Conservation (phyloP, 2,797 vertebrate species). For the Silurus aristotelis region DNA sequence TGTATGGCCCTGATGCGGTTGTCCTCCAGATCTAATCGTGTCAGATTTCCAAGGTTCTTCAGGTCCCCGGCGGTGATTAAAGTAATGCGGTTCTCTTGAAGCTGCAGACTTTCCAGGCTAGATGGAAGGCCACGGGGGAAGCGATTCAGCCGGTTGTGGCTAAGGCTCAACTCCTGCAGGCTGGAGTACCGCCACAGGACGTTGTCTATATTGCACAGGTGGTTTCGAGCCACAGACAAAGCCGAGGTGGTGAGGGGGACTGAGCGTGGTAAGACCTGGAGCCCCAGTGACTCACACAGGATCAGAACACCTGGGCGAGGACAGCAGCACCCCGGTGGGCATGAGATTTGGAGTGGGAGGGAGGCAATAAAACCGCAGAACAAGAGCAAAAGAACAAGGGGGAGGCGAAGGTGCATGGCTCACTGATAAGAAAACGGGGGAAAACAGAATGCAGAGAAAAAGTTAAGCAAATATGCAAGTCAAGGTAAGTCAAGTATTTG, state of each 20-base stretch:
- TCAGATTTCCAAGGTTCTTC: conserved; percentile 74
- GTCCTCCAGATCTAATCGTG: conserved; percentile 74
- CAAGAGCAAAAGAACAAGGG: conserved; percentile 66
- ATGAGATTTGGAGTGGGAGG: conserved; percentile 58
- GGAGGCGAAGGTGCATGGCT: conserved; percentile 72
- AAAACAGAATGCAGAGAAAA: neutral
- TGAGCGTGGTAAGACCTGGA: conserved; percentile 70
- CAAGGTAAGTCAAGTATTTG: neutral
- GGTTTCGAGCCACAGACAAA: conserved; percentile 77
- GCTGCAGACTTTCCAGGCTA: conserved; percentile 75
- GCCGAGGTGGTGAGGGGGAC: conserved; percentile 72
- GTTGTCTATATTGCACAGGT: conserved; percentile 77
- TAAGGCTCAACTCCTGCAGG: conserved; percentile 79
- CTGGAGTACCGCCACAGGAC: conserved; percentile 67
- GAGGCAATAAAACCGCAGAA: conserved; percentile 63
- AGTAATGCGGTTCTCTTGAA: conserved; percentile 78
- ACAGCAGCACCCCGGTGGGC: conserved; percentile 79
- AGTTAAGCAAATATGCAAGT: conserved; percentile 2
- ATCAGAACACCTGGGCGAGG: conserved; percentile 67
- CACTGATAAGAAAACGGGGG: conserved; percentile 61
- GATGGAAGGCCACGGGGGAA: conserved; percentile 78
- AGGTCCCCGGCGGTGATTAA: conserved; percentile 73
- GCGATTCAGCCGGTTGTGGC: conserved; percentile 73
- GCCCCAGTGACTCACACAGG: conserved; percentile 78
- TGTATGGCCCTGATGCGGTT: conserved; percentile 78